phyloP scores from a whole-genome alignment of 2,113 vertebrate genomes.

The Oceanites oceanicus region DNA sequence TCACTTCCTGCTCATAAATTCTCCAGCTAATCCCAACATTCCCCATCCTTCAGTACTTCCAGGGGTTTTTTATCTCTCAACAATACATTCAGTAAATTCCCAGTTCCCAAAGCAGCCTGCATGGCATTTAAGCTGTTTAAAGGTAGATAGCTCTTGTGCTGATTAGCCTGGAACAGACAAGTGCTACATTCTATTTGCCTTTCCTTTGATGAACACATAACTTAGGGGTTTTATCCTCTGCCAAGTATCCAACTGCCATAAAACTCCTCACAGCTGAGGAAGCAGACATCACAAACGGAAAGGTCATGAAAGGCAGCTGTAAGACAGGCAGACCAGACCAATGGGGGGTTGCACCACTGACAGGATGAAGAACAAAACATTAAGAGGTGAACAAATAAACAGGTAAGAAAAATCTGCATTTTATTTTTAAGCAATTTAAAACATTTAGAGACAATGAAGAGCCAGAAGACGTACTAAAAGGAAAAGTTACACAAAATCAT shows the following conservation, averaged over 20 bases:
- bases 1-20: neutral
- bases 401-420: neutral
- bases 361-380: neutral
- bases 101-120: neutral
- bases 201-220: neutral
- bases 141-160: neutral
- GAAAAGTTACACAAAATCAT: neutral
- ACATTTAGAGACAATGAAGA: neutral
- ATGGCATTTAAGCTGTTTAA: neutral
- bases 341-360: neutral
- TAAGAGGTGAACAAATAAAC: neutral
- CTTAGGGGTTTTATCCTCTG: neutral
- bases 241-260: neutral
- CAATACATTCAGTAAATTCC: neutral
- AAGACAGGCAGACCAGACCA: neutral
- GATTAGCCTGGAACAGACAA: neutral
- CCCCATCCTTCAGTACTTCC: neutral
- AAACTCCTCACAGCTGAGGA: neutral
- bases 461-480: neutral
- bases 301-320: neutral
- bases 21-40: neutral
- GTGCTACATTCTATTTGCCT: neutral
- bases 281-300: neutral
- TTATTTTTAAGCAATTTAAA: neutral
- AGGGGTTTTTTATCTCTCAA: neutral